Conservation (phyloP, 2,888 invertebrate species). For the Metacarcinus magister region DNA sequence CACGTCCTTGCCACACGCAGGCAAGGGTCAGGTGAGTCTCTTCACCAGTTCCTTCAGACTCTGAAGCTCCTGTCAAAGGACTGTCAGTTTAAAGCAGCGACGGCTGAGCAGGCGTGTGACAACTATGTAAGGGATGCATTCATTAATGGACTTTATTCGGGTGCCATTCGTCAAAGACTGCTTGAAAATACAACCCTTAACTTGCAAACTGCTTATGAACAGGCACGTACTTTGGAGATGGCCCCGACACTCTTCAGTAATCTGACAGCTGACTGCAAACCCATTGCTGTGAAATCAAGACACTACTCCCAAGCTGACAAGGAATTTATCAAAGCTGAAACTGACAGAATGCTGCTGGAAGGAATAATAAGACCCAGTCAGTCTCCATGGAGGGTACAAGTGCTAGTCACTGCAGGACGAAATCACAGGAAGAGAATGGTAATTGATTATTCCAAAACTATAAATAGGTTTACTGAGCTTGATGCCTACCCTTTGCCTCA, state of each 20-base stretch:
- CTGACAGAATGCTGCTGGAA: neutral
- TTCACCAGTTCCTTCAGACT: neutral
- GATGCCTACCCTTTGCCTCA: constrained; percentile 52
- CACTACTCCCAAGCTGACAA: constrained; percentile 29
- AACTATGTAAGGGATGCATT: constrained; percentile 50
- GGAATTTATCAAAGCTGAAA: constrained; percentile 44
- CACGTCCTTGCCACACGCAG: neutral
- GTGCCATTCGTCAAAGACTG: neutral
- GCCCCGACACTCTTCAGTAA: constrained; percentile 40
- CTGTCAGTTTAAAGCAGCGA: constrained; percentile 45
- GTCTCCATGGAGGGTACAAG: constrained; percentile 50
- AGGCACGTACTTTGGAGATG: constrained; percentile 52
- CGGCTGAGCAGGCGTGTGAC: neutral
- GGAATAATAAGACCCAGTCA: constrained; percentile 48
- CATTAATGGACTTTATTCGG: constrained; percentile 8
- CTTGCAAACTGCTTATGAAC: constrained; percentile 41
- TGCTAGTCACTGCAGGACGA: neutral
- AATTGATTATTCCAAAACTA: constrained; percentile 2
- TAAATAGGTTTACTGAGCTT: constrained; percentile 44
- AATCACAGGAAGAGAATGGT: neutral
- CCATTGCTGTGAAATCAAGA: constrained; percentile 58
- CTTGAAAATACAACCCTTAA: constrained; percentile 49
- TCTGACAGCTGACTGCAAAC: constrained; percentile 52
- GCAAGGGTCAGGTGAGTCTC: neutral
- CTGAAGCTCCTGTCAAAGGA: constrained; percentile 36